These are phyloP conservation scores for Microctenopoma steveboyesi DNA, from an alignment of 2,797 vertebrate genomes.

Conservation along the genomic window DNA sequence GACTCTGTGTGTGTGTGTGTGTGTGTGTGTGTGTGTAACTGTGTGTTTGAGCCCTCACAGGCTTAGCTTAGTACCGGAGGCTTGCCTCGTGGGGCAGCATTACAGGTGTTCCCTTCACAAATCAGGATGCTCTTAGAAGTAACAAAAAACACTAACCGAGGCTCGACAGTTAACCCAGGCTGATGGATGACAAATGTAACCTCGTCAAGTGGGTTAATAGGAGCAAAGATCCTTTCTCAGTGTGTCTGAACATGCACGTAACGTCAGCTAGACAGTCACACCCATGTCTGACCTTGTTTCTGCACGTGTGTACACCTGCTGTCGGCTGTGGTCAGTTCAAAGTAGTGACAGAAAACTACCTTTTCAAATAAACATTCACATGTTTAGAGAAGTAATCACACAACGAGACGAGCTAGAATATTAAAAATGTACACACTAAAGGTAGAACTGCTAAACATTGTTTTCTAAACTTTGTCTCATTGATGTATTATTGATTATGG, in stretches of 20 bases:
- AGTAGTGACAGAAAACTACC: conserved; percentile 45
- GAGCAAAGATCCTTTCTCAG: conserved; percentile 40
- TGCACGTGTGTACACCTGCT: conserved; percentile 67
- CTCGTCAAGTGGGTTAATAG: conserved; percentile 49
- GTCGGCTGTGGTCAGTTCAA: conserved; percentile 55
- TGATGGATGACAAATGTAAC: conserved; percentile 64
- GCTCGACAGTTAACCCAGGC: conserved; percentile 40
- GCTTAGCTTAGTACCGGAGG: conserved; percentile 63
- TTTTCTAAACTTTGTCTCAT: too few relatives aligned
- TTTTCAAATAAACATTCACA: conserved; percentile 10
- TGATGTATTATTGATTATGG: too few relatives aligned
- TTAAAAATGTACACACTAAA: too few relatives aligned
- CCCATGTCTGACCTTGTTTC: conserved; percentile 75
- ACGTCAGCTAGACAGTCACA: conserved; percentile 65
- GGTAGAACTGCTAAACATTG: too few relatives aligned
- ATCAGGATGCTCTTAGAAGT: conserved; percentile 51
- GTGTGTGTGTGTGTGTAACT: conserved; percentile 31
- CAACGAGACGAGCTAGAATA: too few relatives aligned
- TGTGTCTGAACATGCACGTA: conserved; percentile 43
- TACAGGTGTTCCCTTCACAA: conserved; percentile 75
- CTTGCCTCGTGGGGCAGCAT: conserved; percentile 66
- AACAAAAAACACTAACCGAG: conserved; percentile 49
- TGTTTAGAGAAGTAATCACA: neutral
- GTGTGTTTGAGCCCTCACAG: conserved; percentile 62
- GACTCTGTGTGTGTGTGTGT: conserved; percentile 43